These are phyloP conservation scores for Rousettus leschenaultii DNA, from an alignment of 2,113 vertebrate genomes.

Conservation along the genomic window DNA sequence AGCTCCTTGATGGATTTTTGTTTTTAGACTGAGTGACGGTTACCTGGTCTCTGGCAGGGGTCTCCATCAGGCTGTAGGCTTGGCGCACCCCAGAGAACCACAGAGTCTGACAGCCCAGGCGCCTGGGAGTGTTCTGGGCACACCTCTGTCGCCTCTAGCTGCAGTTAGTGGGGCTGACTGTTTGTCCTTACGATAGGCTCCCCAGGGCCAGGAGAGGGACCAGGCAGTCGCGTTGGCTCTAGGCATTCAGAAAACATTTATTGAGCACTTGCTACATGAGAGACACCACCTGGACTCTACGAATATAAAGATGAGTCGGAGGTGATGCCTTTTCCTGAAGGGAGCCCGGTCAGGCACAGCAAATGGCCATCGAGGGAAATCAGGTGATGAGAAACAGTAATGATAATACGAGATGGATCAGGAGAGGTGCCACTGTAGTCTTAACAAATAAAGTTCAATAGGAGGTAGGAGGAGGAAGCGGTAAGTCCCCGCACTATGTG, in stretches of 20 bases:
- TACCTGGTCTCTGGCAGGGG: background rate
- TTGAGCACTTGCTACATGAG: background rate
- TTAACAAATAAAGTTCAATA: background rate
- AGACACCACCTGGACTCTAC: background rate
- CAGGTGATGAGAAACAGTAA: background rate
- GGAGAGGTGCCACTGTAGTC: background rate
- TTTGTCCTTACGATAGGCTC: background rate
- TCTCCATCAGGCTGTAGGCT: background rate
- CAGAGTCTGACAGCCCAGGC: background rate
- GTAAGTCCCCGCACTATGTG: background rate
- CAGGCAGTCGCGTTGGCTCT: background rate
- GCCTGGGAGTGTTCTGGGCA: background rate
- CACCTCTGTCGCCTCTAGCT: background rate
- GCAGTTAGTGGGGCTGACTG: background rate
- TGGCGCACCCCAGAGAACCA: background rate
- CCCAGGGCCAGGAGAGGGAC: background rate
- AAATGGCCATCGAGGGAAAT: background rate
- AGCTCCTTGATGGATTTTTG: background rate
- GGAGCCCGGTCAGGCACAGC: background rate
- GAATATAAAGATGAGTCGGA: background rate
- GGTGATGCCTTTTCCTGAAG: background rate
- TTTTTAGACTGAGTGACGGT: background rate
- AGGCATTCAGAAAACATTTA: background rate
- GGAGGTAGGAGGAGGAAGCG: background rate
- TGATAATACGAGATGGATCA: too few relatives aligned